Evolutionary conservation across 1,140 invertebrate species (phyloP), one percentile per base, ranked within the genome.

Genomic region (Cydia pomonella): DNA sequence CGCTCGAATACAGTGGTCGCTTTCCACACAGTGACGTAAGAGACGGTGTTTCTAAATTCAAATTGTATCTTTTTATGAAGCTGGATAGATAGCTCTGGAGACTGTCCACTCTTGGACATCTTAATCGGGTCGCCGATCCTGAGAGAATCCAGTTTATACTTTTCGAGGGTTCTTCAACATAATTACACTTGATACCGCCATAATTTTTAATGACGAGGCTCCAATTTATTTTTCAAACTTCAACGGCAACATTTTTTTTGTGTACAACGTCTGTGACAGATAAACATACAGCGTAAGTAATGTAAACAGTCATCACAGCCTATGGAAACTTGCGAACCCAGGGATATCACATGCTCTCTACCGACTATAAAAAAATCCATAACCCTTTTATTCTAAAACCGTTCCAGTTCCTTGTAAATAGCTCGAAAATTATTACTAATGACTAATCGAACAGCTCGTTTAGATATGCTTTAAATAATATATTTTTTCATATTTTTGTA

Each of bases 101-200:
- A 64, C 76, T 78, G 79, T 83, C 79, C 80, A 78, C 82, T 82
- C 77, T 72, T 77, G 64, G 63, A 72, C 50, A 73, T 81, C 78
- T 75, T 78, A 82, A 80, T 82, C 80, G 77, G 62, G 75, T 76
- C 53, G 53, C 23, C n/a, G 33, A 38, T 29, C 62, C 41, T 64
- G 25, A 74, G 25, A 29, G 73, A 74, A 47, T 47, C 73, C 21
- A 74, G 73, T 29, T 66, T 74, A 62, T 74, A 69, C 64, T 74
- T 74, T 74, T 64, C 21, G 27, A 74, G 33, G 21, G n/a, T 18
- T 38, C 59, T 74, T 23, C 23, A 33, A 21, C 7, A 66, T 74
- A 74, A 74, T 74, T 74, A 66, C 73, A 50, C 44, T 44, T 41
- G 73, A 44, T 38, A 23, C 9, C 3, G 73, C 6, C n/a, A 79